Base-by-base conservation (phyloP, 2,888 invertebrate species). In the Eledona agricola region DNA sequence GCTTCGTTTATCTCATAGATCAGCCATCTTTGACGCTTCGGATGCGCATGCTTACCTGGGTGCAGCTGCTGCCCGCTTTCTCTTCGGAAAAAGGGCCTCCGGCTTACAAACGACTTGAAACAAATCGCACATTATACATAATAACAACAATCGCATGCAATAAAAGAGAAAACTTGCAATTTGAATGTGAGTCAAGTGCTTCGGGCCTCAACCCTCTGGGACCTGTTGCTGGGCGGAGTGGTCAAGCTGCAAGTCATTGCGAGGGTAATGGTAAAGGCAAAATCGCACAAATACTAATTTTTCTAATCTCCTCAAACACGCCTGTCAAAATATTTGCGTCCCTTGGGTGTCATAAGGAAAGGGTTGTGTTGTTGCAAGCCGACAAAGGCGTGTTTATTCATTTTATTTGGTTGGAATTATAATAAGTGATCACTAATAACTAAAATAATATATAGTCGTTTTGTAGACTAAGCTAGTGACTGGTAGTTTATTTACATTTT, bases 251-350 rank as follows among this genome's bases (percentile, higher is more conserved):
- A 19, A 19, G 6, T 19, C 19, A 4, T 19, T 19, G 4, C 19
- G 19, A 6, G 4, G 6, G 19, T 5, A 19, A 19, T 19, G 19
- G 12, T 29, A 12, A 12, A 11, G 2, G 12, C 29, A 16, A 4
- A 32, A 32, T 32, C 16, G n/a, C 16, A 7, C 32, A 32, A 32
- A 32, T 32, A 1, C n/a, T 4, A 13, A 38, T 32, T 34, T 38
- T 54, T 60, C 60, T 61, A 63, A 63, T 57, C 57, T 47, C 45
- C 47, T 57, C 58, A 32, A 56, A 55, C 22, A 25, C 7, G 47
- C 26, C 43, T 65, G 67, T 67, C 67, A 62, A 60, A 67, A 67
- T 62, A 67, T 64, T 65, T 7, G 11, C 7, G 17, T 42, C 42
- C 23, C 42, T 16, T 29, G n/a, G 29, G 42, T 11, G 29, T n/a